A percentile compares a stretch with the other conserved stretches of the same genome.
Conservation (phyloP, 2,888 invertebrate genomes). For the Theristus sp. region DNA sequence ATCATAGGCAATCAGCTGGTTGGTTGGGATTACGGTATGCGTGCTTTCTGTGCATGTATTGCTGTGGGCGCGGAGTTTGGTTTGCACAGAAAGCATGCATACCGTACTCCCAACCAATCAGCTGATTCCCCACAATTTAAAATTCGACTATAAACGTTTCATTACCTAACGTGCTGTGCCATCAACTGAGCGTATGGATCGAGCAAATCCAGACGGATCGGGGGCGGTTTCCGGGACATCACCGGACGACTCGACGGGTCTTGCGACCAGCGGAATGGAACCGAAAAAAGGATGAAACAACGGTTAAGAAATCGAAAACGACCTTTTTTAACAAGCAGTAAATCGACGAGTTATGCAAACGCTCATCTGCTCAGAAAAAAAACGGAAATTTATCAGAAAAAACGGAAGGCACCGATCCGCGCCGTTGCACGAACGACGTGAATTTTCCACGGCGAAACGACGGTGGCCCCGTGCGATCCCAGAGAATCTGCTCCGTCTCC, state of each 20-base stretch:
- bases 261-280: constrained; percentile 91
- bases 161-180: constrained; percentile 31
- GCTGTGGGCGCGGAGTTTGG: too few species aligned
- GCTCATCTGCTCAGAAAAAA: neutral
- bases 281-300: too few species aligned
- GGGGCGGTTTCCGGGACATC: constrained; percentile 86
- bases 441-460: constrained; percentile 26
- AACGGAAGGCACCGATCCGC: constrained; percentile 92
- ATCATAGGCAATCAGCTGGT: too few species aligned
- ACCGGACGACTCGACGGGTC: constrained; percentile 56
- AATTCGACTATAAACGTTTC: neutral
- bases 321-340: neutral
- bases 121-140: too few species aligned
- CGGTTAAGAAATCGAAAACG: constrained; percentile 41
- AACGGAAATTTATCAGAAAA: constrained; percentile 39
- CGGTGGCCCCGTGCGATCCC: constrained; percentile 42
- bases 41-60: too few species aligned
- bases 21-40: too few species aligned
- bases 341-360: neutral
- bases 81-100: too few species aligned
- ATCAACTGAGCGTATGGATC: constrained; percentile 42
- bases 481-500: constrained; percentile 85
- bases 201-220: constrained; percentile 46
- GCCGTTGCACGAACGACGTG: constrained; percentile 85
- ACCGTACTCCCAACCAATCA: too few species aligned